Evolutionary conservation across 1,140 invertebrate genomes (phyloP), one percentile per base, ranked within the genome.

Genomic region (Lasioglossum baleicum): DNA sequence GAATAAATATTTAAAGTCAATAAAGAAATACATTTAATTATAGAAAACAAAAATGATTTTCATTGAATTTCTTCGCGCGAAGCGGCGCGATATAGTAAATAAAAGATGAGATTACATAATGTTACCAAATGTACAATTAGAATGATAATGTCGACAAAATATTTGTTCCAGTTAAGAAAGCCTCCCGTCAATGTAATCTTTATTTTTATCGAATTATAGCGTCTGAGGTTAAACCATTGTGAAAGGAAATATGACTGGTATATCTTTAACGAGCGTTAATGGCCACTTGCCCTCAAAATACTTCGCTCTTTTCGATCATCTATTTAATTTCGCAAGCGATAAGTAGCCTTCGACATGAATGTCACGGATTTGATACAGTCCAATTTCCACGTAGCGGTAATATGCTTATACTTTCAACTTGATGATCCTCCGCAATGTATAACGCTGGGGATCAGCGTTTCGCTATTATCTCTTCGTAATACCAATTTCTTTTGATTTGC

Each of bases 261-360:
- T 5, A 35, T 5, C 31, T 64, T 78, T 73, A 42, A 60, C 17
- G 10, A 44, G 31, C 3, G 31, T 79, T 66, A 22, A 26, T 58
- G 22, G 17, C 17, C 61, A 48, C 31, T 44, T 15, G 48, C 61
- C 40, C 44, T 10, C 3, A 56, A 73, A 35, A 22, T 22, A 6
- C 35, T n/a, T 17, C 31, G n/a, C 3, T 48, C 20, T 13, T 22
- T 17, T 20, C 22, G 61, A 48, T 65, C 70, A 60, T 73, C 51
- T 35, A 17, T 66, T 31, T 79, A 65, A 73, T 66, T 73, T 79
- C 69, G 51, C 48, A 79, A 79, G 0, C 76, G 35, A 48, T 73
- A 66, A 79, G 22, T 40, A 79, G 70, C 76, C 40, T 65, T 58
- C 70, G 61, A 79, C 26, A 65, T 22, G 76, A 78, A 78, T 78